Evolutionary conservation across 2,113 vertebrate species (phyloP).

Genomic region (Notarius quadriscutis): DNA sequence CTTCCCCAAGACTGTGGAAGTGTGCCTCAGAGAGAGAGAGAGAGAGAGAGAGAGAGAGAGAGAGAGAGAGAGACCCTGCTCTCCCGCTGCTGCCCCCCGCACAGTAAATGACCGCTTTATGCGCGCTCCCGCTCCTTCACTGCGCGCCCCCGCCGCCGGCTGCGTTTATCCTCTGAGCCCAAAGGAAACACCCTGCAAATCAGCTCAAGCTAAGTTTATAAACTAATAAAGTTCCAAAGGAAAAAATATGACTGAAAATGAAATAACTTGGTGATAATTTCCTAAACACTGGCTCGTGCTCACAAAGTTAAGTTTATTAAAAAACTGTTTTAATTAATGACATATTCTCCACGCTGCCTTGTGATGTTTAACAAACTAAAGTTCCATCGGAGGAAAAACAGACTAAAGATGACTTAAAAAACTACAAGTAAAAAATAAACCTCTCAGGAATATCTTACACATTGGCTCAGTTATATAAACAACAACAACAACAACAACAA

Average conservation of each 20-base stretch:
- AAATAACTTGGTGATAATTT: not conserved
- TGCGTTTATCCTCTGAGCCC: constrained; percentile 93
- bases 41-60: not conserved
- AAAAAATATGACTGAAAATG: not conserved
- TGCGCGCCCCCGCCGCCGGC: constrained; percentile 77
- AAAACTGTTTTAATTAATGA: not conserved
- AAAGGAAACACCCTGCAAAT: constrained; percentile 67
- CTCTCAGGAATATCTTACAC: not conserved
- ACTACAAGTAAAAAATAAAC: not conserved
- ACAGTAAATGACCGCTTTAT: constrained; percentile 99
- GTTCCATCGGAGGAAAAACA: no score
- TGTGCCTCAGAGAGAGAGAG: constrained; percentile 70
- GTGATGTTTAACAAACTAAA: not conserved
- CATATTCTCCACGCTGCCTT: no score
- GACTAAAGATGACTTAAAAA: not conserved
- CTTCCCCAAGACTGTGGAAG: constrained; percentile 80
- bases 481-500: not conserved
- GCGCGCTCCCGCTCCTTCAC: constrained; percentile 67
- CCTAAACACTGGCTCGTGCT: not conserved
- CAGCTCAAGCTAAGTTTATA: not conserved
- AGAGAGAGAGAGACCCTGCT: constrained; percentile 97
- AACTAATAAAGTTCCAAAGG: not conserved
- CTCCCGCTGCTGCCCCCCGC: constrained; percentile 96
- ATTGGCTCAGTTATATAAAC: not conserved
- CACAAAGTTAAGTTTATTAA: not conserved